Evolutionary conservation across 2,797 vertebrate species (phyloP).

Genomic region (Zenarchopterus dispar): DNA sequence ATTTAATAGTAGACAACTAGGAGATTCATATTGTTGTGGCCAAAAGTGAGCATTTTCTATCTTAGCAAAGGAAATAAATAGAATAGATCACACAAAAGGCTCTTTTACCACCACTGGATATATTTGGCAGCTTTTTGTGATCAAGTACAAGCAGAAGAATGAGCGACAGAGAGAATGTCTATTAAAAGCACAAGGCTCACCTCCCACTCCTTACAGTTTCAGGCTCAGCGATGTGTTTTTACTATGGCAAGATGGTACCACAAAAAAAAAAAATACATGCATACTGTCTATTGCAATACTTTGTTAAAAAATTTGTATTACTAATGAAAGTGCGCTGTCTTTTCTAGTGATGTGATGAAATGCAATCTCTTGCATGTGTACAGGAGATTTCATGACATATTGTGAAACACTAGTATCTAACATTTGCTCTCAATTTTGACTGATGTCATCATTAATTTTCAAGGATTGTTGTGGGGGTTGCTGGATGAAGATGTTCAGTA

Average conservation of each 20-base stretch:
- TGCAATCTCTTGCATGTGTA: too few relatives aligned
- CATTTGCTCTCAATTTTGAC: slow-evolving; percentile 44
- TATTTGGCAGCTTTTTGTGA: slow-evolving; percentile 76
- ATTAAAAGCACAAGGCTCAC: slow-evolving; percentile 76
- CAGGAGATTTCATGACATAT: too few relatives aligned
- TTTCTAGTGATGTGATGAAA: too few relatives aligned
- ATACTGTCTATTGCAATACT: not conserved
- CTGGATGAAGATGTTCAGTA: slow-evolving; percentile 24
- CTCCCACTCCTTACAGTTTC: slow-evolving; percentile 73
- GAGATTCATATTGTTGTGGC: slow-evolving; percentile 27
- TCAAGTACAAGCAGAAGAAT: slow-evolving; percentile 71
- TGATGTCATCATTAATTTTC: slow-evolving; percentile 37
- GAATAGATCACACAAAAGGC: slow-evolving; percentile 62
- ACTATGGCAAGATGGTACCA: slow-evolving; percentile 6
- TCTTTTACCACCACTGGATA: slow-evolving; percentile 79
- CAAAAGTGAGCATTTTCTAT: slow-evolving; percentile 34
- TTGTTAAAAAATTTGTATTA: not conserved
- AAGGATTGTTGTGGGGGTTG: not conserved
- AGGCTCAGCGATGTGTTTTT: slow-evolving; percentile 22
- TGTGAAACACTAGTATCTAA: slow-evolving; percentile 12
- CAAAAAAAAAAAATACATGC: not conserved
- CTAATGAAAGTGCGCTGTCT: not conserved
- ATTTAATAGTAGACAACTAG: slow-evolving; percentile 13
- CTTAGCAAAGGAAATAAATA: slow-evolving; percentile 68
- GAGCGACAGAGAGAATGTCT: slow-evolving; percentile 71